A percentile compares a stretch with the other conserved stretches of the same genome.
phyloP scores from a whole-genome alignment of 2,797 vertebrate genomes.

The Cacajao melanocephalus region DNA sequence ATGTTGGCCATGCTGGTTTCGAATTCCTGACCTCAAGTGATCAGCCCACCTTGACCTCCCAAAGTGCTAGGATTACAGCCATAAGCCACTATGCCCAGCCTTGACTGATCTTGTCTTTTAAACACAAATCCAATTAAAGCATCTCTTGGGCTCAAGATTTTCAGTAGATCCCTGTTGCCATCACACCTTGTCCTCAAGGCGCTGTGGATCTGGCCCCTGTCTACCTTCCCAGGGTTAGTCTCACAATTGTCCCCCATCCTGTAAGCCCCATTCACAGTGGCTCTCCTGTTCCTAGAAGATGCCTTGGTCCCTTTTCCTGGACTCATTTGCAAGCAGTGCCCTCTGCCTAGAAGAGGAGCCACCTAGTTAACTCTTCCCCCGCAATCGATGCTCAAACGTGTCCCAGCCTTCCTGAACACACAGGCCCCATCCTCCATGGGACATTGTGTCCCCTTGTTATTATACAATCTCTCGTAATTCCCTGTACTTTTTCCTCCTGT shows the following conservation, averaged over 20 bases:
- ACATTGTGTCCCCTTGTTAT: rapidly evolving
- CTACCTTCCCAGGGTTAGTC: neutral
- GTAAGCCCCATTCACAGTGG: neutral
- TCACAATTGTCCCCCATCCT: neutral
- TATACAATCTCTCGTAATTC: neutral
- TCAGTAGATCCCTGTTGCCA: neutral
- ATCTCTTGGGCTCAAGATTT: neutral
- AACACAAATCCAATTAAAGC: neutral
- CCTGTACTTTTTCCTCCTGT: neutral
- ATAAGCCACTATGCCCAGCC: neutral
- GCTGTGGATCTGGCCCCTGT: neutral
- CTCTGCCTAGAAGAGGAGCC: neutral
- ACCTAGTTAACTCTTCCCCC: neutral
- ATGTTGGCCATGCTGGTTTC: neutral
- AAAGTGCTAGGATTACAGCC: neutral
- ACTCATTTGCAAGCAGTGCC: neutral
- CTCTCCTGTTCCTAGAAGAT: neutral
- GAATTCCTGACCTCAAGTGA: neutral
- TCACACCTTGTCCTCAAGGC: neutral
- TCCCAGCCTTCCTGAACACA: neutral
- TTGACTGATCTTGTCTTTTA: neutral
- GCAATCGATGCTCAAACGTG: rapidly evolving
- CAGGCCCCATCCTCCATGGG: neutral
- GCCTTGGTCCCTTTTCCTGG: neutral
- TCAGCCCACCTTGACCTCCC: neutral